Conservation (phyloP, 2,797 vertebrate species). For the Sibirionetta formosa region DNA sequence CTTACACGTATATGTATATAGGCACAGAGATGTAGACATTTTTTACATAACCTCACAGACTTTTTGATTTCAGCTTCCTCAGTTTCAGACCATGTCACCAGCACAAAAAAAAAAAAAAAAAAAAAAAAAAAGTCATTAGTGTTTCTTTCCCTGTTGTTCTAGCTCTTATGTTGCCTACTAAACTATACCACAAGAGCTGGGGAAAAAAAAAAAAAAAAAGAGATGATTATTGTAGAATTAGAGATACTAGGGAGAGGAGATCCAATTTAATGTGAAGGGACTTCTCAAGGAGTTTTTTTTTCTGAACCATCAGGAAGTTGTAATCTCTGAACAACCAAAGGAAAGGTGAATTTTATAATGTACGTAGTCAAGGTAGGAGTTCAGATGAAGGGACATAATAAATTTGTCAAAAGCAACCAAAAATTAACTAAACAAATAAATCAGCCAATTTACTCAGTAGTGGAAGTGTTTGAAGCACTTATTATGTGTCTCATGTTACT, state of each 20-base stretch:
- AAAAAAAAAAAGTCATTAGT: neutral
- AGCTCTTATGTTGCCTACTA: neutral
- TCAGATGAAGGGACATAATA: neutral
- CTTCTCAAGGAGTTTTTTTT: neutral
- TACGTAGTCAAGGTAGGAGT: neutral
- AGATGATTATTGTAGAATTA: neutral
- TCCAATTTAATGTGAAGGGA: neutral
- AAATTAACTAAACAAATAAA: neutral
- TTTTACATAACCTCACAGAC: neutral
- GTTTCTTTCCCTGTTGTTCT: neutral
- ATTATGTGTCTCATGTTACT: neutral
- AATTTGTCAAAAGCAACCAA: neutral
- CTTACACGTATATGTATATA: neutral
- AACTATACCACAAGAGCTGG: neutral
- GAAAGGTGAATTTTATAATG: neutral
- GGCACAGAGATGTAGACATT: neutral
- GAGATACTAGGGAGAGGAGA: neutral
- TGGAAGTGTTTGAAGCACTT: neutral
- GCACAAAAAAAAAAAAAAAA: neutral
- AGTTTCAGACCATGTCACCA: neutral
- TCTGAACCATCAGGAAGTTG: neutral
- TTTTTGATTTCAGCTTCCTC: neutral
- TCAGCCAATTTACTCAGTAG: neutral
- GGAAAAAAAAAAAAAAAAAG: neutral
- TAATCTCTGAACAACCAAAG: neutral